A percentile compares a stretch with the other conserved stretches of the same genome.
phyloP scores from a whole-genome alignment of 2,797 vertebrate species.

The Anniella stebbinsi region DNA sequence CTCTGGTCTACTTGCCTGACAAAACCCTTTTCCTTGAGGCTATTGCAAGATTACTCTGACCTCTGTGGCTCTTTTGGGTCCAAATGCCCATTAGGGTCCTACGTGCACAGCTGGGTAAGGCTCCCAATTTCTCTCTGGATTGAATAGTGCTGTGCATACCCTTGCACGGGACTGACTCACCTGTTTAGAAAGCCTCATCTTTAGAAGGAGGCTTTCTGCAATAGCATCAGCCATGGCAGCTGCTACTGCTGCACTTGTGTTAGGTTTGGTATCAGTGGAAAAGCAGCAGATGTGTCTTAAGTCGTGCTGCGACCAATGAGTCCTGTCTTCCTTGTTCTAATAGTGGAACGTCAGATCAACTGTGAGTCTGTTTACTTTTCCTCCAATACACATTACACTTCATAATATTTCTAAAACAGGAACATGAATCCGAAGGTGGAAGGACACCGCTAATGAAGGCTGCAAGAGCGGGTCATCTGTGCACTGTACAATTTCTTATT shows the following conservation, averaged over 20 bases:
- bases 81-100: neutral
- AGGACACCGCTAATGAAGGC: conserved; percentile 99
- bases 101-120: neutral
- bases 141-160: neutral
- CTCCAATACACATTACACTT: neutral
- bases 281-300: neutral
- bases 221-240: neutral
- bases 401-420: conserved; percentile 79
- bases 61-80: neutral
- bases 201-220: neutral
- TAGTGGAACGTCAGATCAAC: neutral
- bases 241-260: neutral
- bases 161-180: neutral
- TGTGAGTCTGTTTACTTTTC: neutral
- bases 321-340: neutral
- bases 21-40: neutral
- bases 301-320: neutral
- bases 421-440: conserved; percentile 98
- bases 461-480: conserved; percentile 97
- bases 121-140: neutral
- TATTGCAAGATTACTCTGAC: neutral
- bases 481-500: conserved; percentile 98
- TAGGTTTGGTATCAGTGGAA: neutral
- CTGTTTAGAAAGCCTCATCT: too few relatives aligned
- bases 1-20: neutral